Base-by-base conservation (phyloP, 2,113 vertebrate species). In the Nothocercus nigrocapillus region DNA sequence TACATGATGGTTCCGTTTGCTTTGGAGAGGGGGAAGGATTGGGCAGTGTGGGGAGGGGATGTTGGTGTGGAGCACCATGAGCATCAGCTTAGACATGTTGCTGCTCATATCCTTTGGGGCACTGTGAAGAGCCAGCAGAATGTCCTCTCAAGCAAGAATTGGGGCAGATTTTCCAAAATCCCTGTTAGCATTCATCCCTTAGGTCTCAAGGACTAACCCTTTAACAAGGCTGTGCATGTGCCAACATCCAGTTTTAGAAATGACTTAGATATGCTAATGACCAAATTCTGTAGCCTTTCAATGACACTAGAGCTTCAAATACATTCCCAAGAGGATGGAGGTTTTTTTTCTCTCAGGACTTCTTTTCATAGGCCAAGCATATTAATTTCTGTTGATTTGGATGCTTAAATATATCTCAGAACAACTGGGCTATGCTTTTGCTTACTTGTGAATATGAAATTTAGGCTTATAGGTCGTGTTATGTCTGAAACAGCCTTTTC, bases 401-500 rank as follows among this genome's bases (percentile, higher is more conserved):
- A 25, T 61, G 15, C 49, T 93, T 89, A 81, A 85, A 58, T 22
- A 5, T 49, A 70, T 81, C 32, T 40, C 69, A 91, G 6, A 91
- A 81, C 40, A 67, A 79, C 45, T 44, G 44, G n/a, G 22, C 67
- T 78, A 70, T 21, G 36, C 69, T 30, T 68, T 78, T 32, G 7
- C 18, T 90, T 70, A 59, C 45, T 72, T 67, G 36, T 59, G 34
- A 92, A 47, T 47, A 32, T 79, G 70, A 86, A 84, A 70, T 75
- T 78, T 59, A 82, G 83, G 45, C 69, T 88, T 86, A 9, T 27
- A 58, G n/a, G 9, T 54, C 11, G 56, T 86, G 90, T 89, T 87
- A 47, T 7, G 22, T 49, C 58, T 74, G 56, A 45, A 63, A 42
- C 61, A 51, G 24, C 49, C 28, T 85, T 89, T 78, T 82, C 76